Conservation (phyloP, 1,140 invertebrate genomes). For the Oreohelix idahoensis region DNA sequence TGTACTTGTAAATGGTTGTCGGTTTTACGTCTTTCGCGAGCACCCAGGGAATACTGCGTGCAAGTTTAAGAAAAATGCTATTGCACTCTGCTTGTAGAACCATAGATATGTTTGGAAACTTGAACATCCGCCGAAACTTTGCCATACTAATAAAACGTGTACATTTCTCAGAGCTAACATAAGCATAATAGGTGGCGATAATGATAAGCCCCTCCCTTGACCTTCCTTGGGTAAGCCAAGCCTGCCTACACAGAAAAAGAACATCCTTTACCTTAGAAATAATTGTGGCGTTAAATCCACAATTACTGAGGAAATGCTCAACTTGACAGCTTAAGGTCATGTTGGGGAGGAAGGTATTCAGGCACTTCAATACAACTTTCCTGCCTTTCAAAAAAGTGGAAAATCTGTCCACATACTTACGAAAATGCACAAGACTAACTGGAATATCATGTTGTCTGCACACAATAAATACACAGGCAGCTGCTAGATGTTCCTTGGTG, state of each 20-base stretch:
- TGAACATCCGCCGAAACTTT: slow-evolving; percentile 12
- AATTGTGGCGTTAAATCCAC: not conserved
- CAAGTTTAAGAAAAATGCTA: slow-evolving; percentile 11
- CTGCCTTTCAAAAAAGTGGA: not conserved
- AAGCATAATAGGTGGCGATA: slow-evolving; percentile 30
- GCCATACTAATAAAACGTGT: not conserved
- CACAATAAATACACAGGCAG: slow-evolving; percentile 27
- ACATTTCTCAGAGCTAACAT: not conserved
- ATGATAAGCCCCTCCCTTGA: slow-evolving; percentile 16
- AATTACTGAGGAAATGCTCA: not conserved
- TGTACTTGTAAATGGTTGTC: not conserved
- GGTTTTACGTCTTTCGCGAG: not conserved
- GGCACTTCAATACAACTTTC: not conserved
- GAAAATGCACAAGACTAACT: slow-evolving; percentile 15
- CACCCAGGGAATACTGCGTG: slow-evolving; percentile 20
- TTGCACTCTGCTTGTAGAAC: slow-evolving; percentile 2
- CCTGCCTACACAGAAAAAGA: slow-evolving; percentile 21
- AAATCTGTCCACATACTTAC: not conserved
- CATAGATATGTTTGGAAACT: not conserved
- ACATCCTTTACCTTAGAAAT: slow-evolving; percentile 15
- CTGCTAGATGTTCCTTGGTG: slow-evolving; percentile 15
- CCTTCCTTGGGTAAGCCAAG: slow-evolving; percentile 31
- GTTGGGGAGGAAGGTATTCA: not conserved
- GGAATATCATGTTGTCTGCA: slow-evolving; percentile 20
- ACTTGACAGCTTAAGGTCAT: not conserved